These are phyloP conservation scores for rabbit (Oryctolagus cuniculus) DNA, from an alignment of 2,113 vertebrate species.

Conservation along the genomic window DNA sequence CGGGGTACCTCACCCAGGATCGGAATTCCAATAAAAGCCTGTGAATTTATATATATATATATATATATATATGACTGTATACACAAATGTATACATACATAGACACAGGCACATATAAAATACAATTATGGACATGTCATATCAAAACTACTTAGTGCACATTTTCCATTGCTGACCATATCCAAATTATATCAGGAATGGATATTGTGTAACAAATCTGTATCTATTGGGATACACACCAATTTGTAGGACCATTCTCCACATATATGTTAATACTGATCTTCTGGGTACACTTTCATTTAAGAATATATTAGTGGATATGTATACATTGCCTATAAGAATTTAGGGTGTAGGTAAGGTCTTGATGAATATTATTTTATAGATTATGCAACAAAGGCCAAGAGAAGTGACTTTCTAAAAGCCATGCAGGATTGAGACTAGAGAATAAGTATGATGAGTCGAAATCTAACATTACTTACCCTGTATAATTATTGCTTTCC, in stretches of 20 bases:
- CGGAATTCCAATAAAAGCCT: too few relatives aligned
- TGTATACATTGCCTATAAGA: neutral
- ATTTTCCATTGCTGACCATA: neutral
- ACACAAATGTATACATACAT: neutral
- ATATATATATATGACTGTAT: too few relatives aligned
- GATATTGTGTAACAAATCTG: neutral
- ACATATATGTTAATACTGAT: neutral
- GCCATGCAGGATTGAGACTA: neutral
- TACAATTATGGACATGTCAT: neutral
- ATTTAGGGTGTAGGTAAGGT: fast-evolving
- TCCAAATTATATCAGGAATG: neutral
- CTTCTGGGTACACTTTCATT: neutral
- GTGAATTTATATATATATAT: too few relatives aligned
- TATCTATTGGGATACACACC: neutral
- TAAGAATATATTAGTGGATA: neutral
- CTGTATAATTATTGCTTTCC: neutral
- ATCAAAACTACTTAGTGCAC: neutral
- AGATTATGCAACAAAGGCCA: neutral
- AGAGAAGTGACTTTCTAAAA: neutral
- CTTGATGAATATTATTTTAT: neutral
- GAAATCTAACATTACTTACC: neutral
- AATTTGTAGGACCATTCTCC: fast-evolving
- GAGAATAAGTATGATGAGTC: neutral
- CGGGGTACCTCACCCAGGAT: too few relatives aligned
- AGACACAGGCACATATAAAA: neutral